Evolutionary conservation across 2,888 invertebrate species (phyloP), one percentile per base, ranked within the genome.

Genomic region (Mesorhabditis spiculigera): DNA sequence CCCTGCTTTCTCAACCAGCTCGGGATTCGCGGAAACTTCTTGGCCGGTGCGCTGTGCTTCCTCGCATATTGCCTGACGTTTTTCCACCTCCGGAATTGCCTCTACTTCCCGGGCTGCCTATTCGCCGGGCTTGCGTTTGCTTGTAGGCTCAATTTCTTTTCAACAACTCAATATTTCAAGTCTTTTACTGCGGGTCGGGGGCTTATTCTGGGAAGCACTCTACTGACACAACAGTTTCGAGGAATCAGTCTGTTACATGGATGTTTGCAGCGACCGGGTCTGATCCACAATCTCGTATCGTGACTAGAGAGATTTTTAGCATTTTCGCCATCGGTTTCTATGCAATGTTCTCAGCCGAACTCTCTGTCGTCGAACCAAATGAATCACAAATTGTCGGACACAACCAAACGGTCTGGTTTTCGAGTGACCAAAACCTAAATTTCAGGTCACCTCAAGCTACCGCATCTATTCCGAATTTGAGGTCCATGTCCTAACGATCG

Each of bases 71-170:
- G 73, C 6, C 5, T 71, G 0, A 76, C 77, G 63, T 80, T 78
- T 69, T 66, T 80, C 61, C 77, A 75, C 69, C 73, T 77, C 41
- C 77, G 78, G 64, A 63, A 64, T 43, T 69, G 73, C 45, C 77
- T 76, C 44, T 80, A 73, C 67, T 80, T 75, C 68, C 63, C 72
- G 10, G 71, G 75, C 5, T 68, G 68, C 5, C 68, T 71, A 4
- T n/a, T 77, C 4, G 71, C 78, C 50, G 80, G 80, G 4, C 58
- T 76, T n/a, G 80, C 78, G 5, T 77, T 74, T 44, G 74, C 80
- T 5, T 66, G 80, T 78, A 63, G 75, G 63, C n/a, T 50, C n/a
- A n/a, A n/a, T 1, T n/a, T 50, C n/a, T 10, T 13, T 13, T 10
- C 58, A 50, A 10, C 0, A 50, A 13, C 8, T 50, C 58, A 13